phyloP scores from a whole-genome alignment of 2,797 vertebrate species.

The Betta splendens region DNA sequence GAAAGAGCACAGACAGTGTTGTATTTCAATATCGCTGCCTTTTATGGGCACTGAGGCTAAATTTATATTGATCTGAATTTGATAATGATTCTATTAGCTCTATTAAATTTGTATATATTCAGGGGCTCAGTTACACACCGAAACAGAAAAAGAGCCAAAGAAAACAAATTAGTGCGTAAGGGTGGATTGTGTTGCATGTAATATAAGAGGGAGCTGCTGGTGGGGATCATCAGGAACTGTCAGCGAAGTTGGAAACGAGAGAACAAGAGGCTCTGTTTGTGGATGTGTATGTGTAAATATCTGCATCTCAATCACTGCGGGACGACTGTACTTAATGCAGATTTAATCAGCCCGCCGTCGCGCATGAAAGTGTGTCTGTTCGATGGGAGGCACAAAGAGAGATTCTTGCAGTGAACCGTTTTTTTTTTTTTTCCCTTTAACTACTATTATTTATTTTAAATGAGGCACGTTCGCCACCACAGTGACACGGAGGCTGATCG shows the following conservation, averaged over 20 bases:
- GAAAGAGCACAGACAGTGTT: conserved; percentile 79
- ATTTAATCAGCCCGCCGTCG: conserved; percentile 29
- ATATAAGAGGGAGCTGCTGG: conserved; percentile 76
- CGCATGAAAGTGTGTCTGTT: background rate
- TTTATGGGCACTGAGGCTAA: conserved; percentile 79
- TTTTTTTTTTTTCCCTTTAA: background rate
- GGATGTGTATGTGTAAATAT: conserved; percentile 43
- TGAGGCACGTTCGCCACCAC: conserved; percentile 3
- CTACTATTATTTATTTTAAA: conserved; percentile 10
- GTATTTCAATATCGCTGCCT: conserved; percentile 85
- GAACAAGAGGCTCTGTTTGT: conserved; percentile 61
- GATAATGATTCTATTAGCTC: conserved; percentile 88
- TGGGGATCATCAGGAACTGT: conserved; percentile 77
- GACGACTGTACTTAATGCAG: conserved; percentile 29
- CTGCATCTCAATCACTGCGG: conserved; percentile 18
- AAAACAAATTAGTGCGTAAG: conserved; percentile 84
- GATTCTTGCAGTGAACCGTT: background rate
- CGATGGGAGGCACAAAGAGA: background rate
- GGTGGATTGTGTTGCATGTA: conserved; percentile 86
- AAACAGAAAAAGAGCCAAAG: conserved; percentile 76
- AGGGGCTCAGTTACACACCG: conserved; percentile 79
- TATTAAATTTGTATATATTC: conserved; percentile 86
- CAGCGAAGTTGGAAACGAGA: conserved; percentile 72
- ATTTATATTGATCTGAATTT: conserved; percentile 88
- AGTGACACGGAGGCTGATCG: conserved; percentile 28